Evolutionary conservation across 2,888 invertebrate species (phyloP).

Genomic region (Capitulum mitella): DNA sequence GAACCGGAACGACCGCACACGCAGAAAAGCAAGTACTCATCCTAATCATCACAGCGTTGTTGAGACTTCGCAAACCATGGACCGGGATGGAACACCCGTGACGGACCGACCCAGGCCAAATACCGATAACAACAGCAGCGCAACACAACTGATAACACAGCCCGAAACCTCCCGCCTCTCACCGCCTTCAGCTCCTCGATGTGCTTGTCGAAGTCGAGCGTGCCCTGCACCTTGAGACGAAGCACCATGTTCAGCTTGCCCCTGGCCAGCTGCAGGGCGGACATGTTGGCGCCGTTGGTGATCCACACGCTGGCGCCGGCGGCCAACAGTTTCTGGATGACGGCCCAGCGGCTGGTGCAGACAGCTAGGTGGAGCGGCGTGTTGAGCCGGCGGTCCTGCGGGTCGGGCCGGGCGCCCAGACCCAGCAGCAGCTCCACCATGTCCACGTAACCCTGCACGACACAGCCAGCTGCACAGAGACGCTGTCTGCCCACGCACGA

Average conservation of each 20-base stretch:
- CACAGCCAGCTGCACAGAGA: no score
- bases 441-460: neutral
- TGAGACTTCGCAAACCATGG: no score
- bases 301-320: constrained; percentile 8
- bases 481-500: no score
- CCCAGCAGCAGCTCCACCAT: constrained; percentile 19
- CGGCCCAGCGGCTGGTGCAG: constrained; percentile 3
- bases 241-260: constrained; percentile 16
- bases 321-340: neutral
- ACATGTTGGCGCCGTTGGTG: constrained; percentile 10
- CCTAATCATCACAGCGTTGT: no score
- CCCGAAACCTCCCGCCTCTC: no score
- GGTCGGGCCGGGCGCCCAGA: neutral
- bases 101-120: neutral
- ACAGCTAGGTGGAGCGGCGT: constrained; percentile 15
- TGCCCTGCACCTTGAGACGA: neutral
- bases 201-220: constrained; percentile 16
- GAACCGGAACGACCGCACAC: no score
- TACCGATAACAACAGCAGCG: neutral
- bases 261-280: constrained; percentile 17
- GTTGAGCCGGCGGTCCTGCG: constrained; percentile 2
- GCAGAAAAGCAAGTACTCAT: no score
- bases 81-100: no score
- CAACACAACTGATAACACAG: no score
- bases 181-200: constrained; percentile 7